Evolutionary conservation across 2,113 vertebrate species (phyloP).

Genomic region (Parus major): DNA sequence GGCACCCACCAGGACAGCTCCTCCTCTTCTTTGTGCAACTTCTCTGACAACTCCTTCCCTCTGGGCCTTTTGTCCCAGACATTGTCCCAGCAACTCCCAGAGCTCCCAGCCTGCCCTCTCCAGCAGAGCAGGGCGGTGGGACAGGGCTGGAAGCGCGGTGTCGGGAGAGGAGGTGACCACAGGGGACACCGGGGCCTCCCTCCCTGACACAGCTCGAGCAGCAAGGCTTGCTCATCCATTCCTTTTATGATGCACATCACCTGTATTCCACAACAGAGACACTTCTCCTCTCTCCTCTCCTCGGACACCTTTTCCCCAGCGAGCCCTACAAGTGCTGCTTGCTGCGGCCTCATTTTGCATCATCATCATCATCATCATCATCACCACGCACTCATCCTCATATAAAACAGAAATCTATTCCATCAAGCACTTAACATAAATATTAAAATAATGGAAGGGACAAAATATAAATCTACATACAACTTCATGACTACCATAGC

Average conservation of each 20-base stretch:
- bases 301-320: slow-evolving; percentile 16
- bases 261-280: slow-evolving; percentile 61
- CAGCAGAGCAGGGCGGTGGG: not conserved
- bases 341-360: slow-evolving; percentile 51
- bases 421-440: slow-evolving; percentile 80
- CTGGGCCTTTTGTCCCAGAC: not conserved
- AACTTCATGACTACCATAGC: slow-evolving; percentile 79
- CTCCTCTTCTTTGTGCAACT: not conserved
- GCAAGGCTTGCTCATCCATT: slow-evolving; percentile 2
- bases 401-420: slow-evolving; percentile 76
- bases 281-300: not conserved
- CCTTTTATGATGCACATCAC: slow-evolving; percentile 61
- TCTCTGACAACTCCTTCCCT: not conserved
- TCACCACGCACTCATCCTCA: slow-evolving; percentile 60
- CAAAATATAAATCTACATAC: slow-evolving; percentile 76
- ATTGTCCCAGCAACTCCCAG: not conserved
- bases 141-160: not conserved
- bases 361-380: not conserved
- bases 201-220: not conserved
- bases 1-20: not conserved
- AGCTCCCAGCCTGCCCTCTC: not conserved
- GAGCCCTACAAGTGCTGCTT: slow-evolving; percentile 62
- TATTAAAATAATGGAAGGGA: slow-evolving; percentile 80
- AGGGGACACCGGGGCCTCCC: not conserved
- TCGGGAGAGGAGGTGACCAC: not conserved